Evolutionary conservation across 1,140 invertebrate genomes (phyloP).

Genomic region (Cyclina sinensis): DNA sequence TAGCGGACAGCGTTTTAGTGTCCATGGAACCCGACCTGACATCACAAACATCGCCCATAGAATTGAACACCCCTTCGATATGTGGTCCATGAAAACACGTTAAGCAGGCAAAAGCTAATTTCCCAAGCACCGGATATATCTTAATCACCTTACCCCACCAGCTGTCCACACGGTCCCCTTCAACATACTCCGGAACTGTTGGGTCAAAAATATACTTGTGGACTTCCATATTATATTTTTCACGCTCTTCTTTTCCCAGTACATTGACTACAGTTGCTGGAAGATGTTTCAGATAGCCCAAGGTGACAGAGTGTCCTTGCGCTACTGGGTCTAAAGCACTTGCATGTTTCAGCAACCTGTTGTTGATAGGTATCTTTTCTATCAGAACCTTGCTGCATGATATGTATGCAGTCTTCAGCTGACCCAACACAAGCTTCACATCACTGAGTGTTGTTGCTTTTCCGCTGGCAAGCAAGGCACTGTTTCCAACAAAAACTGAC

Average conservation of each 20-base stretch:
- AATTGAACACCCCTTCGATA: conserved; percentile 40
- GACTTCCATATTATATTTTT: conserved; percentile 4
- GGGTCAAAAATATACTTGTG: conserved; percentile 13
- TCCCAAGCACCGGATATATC: conserved; percentile 24
- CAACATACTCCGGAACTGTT: background rate
- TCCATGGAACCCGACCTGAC: conserved; percentile 14
- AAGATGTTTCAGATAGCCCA: conserved; percentile 17
- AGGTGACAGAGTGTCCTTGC: conserved; percentile 1
- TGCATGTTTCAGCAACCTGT: background rate
- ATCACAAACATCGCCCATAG: conserved; percentile 37
- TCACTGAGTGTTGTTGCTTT: background rate
- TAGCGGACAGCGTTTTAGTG: conserved; percentile 39
- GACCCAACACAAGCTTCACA: conserved; percentile 30
- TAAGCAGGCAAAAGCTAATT: conserved; percentile 1
- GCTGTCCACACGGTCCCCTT: background rate
- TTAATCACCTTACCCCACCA: conserved; percentile 16
- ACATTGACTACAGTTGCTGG: background rate
- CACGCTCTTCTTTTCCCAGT: background rate
- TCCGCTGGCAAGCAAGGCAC: background rate
- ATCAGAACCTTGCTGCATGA: background rate
- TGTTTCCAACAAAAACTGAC: conserved; percentile 31
- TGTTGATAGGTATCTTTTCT: conserved; percentile 1
- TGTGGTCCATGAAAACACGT: conserved; percentile 31
- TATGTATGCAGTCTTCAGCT: conserved; percentile 35
- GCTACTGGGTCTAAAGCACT: conserved; percentile 34